Base-by-base conservation (phyloP, 2,113 vertebrate species). In the Nesogale talazaci region DNA sequence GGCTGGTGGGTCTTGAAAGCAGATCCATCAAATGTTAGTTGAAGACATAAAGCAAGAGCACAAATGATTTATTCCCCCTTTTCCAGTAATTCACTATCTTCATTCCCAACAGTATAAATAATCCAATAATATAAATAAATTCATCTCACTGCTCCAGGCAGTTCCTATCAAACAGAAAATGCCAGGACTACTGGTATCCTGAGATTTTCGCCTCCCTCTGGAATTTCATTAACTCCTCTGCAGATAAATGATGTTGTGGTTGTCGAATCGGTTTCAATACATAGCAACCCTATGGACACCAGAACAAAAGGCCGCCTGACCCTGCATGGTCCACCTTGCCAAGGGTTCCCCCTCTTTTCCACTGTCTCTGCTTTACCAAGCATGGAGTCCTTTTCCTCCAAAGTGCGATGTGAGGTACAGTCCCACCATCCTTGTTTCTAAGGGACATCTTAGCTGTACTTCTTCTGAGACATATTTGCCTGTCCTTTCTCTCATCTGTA, bases 1-100 rank as follows among this genome's bases (percentile, higher is more conserved):
- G 3, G n/a, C 52, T 19, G 2, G 15, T 6, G 25, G 1, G 2
- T 2, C 1, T 46, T 61, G 10, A 46, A 34, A 19, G 29, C 3
- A 7, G 19, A 1, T 31, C 38, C 61, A n/a, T 23, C 36, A 38
- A 52, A 85, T 2, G 16, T 59, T 52, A 25, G 1, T 3, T 46
- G 31, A 83, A 74, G 16, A 72, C 59, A 42, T 15, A 61, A n/a
- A 80, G 22, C 22, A 65, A 81, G n/a, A 7, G 12, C 77, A 83
- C 20, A 15, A 40, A 80, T 59, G 38, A 46, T 29, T 56, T 2
- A 69, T 16, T 22, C 17, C 74, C 67, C 63, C 70, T 25, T n/a
- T 79, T 67, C 36, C 25, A 42, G 25, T 56, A 83, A 87, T 52
- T 65, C 27, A 72, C 25, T 27, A n/a, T 56, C 46, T 93, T 76